Evolutionary conservation across 2,888 invertebrate genomes (phyloP).

Genomic region (Antheraea yamamai): DNA sequence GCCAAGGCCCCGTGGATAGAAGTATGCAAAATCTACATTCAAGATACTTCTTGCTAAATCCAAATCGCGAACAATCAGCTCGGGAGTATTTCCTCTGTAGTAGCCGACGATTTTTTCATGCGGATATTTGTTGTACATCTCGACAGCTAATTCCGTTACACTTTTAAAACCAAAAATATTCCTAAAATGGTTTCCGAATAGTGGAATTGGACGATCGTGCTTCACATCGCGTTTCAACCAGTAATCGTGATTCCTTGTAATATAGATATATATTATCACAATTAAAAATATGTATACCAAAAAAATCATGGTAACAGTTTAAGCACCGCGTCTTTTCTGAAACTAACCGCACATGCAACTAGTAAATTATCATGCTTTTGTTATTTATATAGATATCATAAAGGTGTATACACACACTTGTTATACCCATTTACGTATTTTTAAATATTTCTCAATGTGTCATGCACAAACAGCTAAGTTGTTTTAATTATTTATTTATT

Average conservation of each 20-base stretch:
- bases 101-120: slow-evolving; percentile 63
- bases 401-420: neutral
- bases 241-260: slow-evolving; percentile 53
- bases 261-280: slow-evolving; percentile 46
- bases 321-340: neutral
- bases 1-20: slow-evolving; percentile 53
- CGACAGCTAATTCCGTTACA: slow-evolving; percentile 41
- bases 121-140: slow-evolving; percentile 57
- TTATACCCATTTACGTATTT: too few species aligned
- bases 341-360: neutral
- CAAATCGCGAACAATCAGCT: slow-evolving; percentile 57
- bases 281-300: slow-evolving; percentile 33
- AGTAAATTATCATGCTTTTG: neutral
- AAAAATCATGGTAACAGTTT: slow-evolving; percentile 34
- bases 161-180: slow-evolving; percentile 49
- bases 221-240: slow-evolving; percentile 60
- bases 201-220: slow-evolving; percentile 50
- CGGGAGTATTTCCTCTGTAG: slow-evolving; percentile 55
- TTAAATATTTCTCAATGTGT: too few species aligned
- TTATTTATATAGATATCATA: neutral
- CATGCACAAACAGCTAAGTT: too few species aligned
- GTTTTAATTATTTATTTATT: too few species aligned
- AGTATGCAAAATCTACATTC: slow-evolving; percentile 53
- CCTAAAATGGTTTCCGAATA: slow-evolving; percentile 55
- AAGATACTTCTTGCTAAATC: slow-evolving; percentile 53